Evolutionary conservation across 2,888 invertebrate genomes (phyloP), one percentile per base, ranked within the genome.

Genomic region (Drosophila gaucha): DNA sequence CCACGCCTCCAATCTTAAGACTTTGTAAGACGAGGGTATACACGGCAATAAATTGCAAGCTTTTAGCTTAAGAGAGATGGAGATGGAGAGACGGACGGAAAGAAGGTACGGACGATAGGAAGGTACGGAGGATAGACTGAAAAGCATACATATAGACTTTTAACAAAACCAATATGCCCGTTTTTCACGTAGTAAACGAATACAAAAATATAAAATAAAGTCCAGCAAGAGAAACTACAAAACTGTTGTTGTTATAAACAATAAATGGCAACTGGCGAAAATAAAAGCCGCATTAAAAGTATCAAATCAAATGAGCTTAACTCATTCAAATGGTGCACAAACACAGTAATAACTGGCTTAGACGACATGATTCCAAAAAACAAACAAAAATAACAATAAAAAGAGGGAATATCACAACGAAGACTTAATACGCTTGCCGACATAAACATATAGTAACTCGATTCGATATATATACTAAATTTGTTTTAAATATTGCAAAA

Each of bases 251-350:
- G 43, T 18, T 28, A 69, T 74, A 51, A 71, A 54, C 67, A 62
- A 72, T 63, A 74, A 74, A 72, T 76, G 58, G 71, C 73, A 71
- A 66, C 76, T 58, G 74, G 39, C 50, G 46, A 57, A 67, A 47
- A 71, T 65, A 77, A 73, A 77, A 72, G 60, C 47, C 60, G 38
- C 68, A 77, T 75, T 75, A 68, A 77, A 74, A 62, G 74, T 65
- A 73, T 68, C 74, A 77, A 75, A 75, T 77, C 74, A 77, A 74
- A 77, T 73, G 64, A 77, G 73, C 57, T 74, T 67, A 77, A 74
- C 68, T 60, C 74, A 73, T 77, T 74, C 68, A 77, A 76, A 74
- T 67, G 72, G 57, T 47, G 57, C 76, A 66, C 56, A 74, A 54
- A 70, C 66, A 75, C 14, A 62, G 57, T 36, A 57, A 72, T 58